Evolutionary conservation across 2,797 vertebrate genomes (phyloP), one percentile per base, ranked within the genome.

Genomic region (Furcifer pardalis): DNA sequence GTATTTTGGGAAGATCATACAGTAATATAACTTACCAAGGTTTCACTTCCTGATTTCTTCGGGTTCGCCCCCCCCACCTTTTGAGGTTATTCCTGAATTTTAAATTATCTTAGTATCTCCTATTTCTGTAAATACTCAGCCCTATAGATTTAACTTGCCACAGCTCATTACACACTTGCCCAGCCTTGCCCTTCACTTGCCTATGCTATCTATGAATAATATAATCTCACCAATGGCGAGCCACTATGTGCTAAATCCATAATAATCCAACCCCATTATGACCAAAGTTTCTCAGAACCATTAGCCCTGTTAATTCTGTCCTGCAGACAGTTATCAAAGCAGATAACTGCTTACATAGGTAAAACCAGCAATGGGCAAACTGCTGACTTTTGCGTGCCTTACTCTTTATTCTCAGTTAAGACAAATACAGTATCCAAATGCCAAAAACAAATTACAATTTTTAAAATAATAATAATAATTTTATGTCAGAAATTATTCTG

Each of bases 221-320:
- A n/a, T 1, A 40, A 15, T 15, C 73, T 7, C 35, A 25, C 42
- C 15, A 27, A 10, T 77, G 62, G 77, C 12, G 21, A 12, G 17
- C 3, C 10, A 0, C 46, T 56, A 13, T 6, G 37, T 30, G 2
- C 32, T 42, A 46, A 35, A 46, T 19, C 49, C 49, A 44, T 77
- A 63, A 84, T 68, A 84, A 84, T 60, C 46, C 40, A 65, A 6
- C 44, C 12, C 7, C 9, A 46, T 60, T 76, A 49, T 81, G 78
- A 68, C 63, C 30, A 72, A 15, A 19, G 19, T 1, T 15, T 7
- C 7, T 59, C 72, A 75, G 72, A 71, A 82, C 19, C 4, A 60
- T 65, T 30, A n/a, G 32, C 30, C 32, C 25, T 3, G 17, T 68
- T 60, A 49, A 69, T 69, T 84, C 75, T 77, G 40, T 71, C 8